Percentiles rank a stretch among this genome's conserved stretches.
Evolutionary conservation across 1,140 invertebrate genomes (phyloP).

Genomic region (Sitophilus oryzae): DNA sequence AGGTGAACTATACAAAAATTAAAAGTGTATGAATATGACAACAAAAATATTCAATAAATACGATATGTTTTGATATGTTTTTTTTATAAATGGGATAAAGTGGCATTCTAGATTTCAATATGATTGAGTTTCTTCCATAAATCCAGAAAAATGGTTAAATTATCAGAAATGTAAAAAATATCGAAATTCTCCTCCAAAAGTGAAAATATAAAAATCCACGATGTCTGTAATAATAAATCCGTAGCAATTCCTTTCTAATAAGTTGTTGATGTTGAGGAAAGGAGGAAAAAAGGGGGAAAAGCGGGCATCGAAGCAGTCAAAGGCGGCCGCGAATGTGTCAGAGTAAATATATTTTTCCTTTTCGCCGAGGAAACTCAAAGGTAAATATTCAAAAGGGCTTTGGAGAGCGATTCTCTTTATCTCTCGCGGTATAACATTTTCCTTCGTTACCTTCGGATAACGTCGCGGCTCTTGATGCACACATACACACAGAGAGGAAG

Average conservation of each 20-base stretch:
- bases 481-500: too few species aligned
- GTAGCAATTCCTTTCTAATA: slow-evolving; percentile 17
- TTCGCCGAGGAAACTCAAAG: slow-evolving; percentile 2
- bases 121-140: too few species aligned
- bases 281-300: too few species aligned
- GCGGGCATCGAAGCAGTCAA: slow-evolving; percentile 13
- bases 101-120: too few species aligned
- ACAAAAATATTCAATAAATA: too few species aligned
- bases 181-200: slow-evolving; percentile 10
- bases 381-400: slow-evolving; percentile 18
- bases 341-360: slow-evolving; percentile 21
- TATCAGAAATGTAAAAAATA: too few species aligned
- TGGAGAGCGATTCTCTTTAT: slow-evolving; percentile 11
- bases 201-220: slow-evolving; percentile 8
- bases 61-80: too few species aligned
- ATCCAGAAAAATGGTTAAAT: too few species aligned
- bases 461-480: too few species aligned
- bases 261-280: slow-evolving; percentile 12
- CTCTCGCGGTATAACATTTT: slow-evolving; percentile 6
- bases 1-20: too few species aligned
- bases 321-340: slow-evolving; percentile 19
- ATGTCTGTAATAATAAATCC: slow-evolving; percentile 15
- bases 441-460: slow-evolving; percentile 13
- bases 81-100: too few species aligned
- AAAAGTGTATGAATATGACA: too few species aligned